phyloP scores from a whole-genome alignment of 2,888 invertebrate species.

The Platycheirus albimanus region DNA sequence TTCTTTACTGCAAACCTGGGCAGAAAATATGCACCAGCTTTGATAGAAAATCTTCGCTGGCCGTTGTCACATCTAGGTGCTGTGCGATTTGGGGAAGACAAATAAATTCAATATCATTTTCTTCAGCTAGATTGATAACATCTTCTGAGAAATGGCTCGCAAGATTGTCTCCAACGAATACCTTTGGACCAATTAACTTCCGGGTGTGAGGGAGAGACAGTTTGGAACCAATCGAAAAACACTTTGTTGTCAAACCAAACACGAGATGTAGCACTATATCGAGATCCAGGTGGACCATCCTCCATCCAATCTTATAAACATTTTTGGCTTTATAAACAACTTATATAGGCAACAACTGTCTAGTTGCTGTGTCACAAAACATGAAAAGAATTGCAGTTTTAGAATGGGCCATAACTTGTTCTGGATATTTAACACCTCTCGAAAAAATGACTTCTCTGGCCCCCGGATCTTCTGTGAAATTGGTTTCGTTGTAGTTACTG shows the following conservation, averaged over 20 bases:
- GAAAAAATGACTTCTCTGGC: not conserved
- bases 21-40: too few species aligned
- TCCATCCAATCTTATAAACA: conserved; percentile 16
- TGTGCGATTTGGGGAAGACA: not conserved
- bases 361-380: conserved; percentile 18
- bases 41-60: too few species aligned
- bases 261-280: not conserved
- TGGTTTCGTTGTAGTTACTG: conserved; percentile 16
- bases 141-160: conserved; percentile 24
- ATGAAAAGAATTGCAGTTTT: conserved; percentile 9
- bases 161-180: conserved; percentile 23
- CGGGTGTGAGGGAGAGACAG: not conserved
- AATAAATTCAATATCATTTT: not conserved
- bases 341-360: conserved; percentile 1
- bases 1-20: too few species aligned
- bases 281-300: conserved; percentile 2
- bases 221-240: conserved; percentile 5
- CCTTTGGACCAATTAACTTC: conserved; percentile 8
- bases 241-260: conserved; percentile 8
- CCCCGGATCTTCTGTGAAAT: conserved; percentile 19
- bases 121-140: conserved; percentile 7
- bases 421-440: conserved; percentile 1
- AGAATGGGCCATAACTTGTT: conserved; percentile 5
- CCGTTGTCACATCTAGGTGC: not conserved
- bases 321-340: conserved; percentile 19